Conservation (phyloP, 2,113 vertebrate genomes). For the Megaceryle torquata region DNA sequence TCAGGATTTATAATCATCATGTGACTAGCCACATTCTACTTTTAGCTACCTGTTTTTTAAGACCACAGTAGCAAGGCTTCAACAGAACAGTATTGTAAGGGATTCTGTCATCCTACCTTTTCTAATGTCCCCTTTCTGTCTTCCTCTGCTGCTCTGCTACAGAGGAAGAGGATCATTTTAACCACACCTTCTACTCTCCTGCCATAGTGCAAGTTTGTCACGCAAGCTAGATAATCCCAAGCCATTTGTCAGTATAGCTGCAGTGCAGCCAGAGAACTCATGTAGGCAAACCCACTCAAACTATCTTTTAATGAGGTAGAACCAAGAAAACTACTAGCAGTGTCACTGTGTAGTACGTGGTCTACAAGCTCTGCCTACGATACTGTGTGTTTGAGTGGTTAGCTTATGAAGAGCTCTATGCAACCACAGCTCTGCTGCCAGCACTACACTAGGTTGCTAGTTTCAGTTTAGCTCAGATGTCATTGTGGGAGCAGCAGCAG, state of each 20-base stretch:
- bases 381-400: slow-evolving; percentile 21
- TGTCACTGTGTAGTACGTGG: slow-evolving; percentile 32
- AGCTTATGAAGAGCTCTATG: slow-evolving; percentile 34
- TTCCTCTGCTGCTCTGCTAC: not conserved
- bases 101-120: not conserved
- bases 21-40: not conserved
- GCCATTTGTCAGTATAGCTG: not conserved
- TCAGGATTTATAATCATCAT: not conserved
- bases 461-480: slow-evolving; percentile 5
- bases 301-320: slow-evolving; percentile 15
- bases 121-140: not conserved
- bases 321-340: slow-evolving; percentile 2
- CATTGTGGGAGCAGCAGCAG: slow-evolving; percentile 30
- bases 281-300: slow-evolving; percentile 17
- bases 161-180: not conserved
- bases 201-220: not conserved
- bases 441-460: not conserved
- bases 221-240: not conserved
- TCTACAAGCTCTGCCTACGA: slow-evolving; percentile 39
- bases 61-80: not conserved
- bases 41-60: not conserved
- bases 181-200: not conserved
- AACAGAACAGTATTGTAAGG: not conserved
- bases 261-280: not conserved
- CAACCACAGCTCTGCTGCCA: slow-evolving; percentile 3